A percentile compares a stretch with the other conserved stretches of the same genome.
phyloP scores from a whole-genome alignment of 2,113 vertebrate genomes.

The Pseudorasbora parva region DNA sequence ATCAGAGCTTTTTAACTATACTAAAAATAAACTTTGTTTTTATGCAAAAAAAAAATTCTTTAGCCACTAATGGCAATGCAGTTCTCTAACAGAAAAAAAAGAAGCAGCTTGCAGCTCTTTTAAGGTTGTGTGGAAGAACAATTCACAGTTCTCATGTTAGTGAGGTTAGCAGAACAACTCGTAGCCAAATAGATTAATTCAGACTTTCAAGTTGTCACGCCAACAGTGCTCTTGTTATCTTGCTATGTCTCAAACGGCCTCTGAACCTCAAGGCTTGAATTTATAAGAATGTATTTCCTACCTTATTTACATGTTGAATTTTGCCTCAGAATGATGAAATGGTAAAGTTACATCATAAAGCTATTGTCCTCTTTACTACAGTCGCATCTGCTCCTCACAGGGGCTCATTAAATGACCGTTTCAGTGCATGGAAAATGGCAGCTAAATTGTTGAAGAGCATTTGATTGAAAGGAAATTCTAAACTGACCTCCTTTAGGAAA shows the following conservation, averaged over 20 bases:
- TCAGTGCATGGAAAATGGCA: constrained; percentile 30
- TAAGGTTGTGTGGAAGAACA: constrained; percentile 18
- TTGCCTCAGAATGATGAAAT: constrained; percentile 66
- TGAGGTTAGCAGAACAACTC: constrained; percentile 59
- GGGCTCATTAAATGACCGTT: constrained; percentile 63
- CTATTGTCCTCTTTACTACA: constrained; percentile 59
- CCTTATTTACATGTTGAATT: constrained; percentile 60
- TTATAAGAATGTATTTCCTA: constrained; percentile 57
- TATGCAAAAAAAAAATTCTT: background rate
- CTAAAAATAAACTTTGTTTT: background rate
- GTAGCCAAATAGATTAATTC: constrained; percentile 64
- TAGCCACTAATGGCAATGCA: constrained; percentile 7
- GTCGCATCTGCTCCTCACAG: constrained; percentile 45
- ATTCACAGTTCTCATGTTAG: constrained; percentile 7
- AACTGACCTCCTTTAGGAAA: constrained; percentile 1
- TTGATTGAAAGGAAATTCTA: constrained; percentile 15
- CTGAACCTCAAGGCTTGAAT: constrained; percentile 59
- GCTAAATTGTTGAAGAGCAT: background rate
- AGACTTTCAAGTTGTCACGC: constrained; percentile 62
- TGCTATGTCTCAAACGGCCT: constrained; percentile 55
- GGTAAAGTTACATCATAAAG: constrained; percentile 60
- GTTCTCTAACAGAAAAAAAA: background rate
- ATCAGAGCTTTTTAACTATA: constrained; percentile 21
- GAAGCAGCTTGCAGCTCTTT: background rate
- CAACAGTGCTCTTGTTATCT: constrained; percentile 59